Base-by-base conservation (phyloP, 2,113 vertebrate species). In the Neogobius melanostomus region DNA sequence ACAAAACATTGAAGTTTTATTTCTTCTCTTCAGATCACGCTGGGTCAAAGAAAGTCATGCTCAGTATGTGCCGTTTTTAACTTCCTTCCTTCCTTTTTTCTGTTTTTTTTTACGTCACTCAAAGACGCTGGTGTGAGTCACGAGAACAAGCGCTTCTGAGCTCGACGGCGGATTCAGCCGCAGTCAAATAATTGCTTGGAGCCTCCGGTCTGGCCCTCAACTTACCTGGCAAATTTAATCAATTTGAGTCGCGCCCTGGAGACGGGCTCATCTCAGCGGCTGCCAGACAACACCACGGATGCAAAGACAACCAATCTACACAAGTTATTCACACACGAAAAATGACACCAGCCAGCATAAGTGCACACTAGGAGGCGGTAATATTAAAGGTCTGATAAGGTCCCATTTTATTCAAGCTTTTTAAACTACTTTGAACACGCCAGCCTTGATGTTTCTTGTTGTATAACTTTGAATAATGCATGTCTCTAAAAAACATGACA, bases 221-320 rank as follows among this genome's bases (percentile, higher is more conserved):
- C 83, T 81, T 85, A 86, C 87, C 89, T 90, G 85, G 82, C 84
- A 88, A 90, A 89, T 90, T 81, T 87, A 87, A 90, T 91, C 87
- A 90, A 87, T 90, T 84, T 84, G 82, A 85, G 88, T 78, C 71
- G 74, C 51, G 81, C 89, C 85, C 87, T 69, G 66, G 82, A 86
- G 83, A 90, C 45, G 65, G 66, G 63, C 84, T 88, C 74, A 78
- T 66, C 79, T 75, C 71, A 56, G 62, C 68, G 46, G 75, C 66
- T 45, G 80, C 11, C 62, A 83, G 76, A 73, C 75, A 50, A 66
- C 0, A 51, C 46, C 10, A 7, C 47, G 2, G 10, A 71, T 47
- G 54, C 45, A 16, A 73, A 77, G 59, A 14, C 79, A n/a, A 10
- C 17, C 28, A 53, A 52, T 64, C 12, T 44, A 17, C 49, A 49